phyloP scores from a whole-genome alignment of 2,888 invertebrate species.

The Cephus sareptanus region DNA sequence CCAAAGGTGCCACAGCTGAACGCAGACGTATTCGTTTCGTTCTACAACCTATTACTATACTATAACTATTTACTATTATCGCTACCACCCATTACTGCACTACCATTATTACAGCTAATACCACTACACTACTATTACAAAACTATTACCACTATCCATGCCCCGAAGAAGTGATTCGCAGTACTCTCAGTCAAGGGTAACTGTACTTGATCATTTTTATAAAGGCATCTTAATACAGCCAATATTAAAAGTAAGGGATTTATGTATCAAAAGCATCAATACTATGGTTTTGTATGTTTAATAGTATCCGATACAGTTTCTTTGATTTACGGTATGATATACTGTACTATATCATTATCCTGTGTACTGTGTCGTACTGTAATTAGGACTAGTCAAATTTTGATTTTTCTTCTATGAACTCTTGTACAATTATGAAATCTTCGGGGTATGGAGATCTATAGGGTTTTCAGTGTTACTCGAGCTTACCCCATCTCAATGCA shows the following conservation, averaged over 20 bases:
- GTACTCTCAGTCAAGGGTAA: neutral
- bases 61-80: neutral
- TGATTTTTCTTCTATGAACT: neutral
- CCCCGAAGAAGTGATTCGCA: neutral
- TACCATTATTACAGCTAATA: neutral
- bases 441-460: neutral
- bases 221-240: neutral
- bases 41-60: neutral
- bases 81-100: neutral
- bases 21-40: constrained; percentile 22
- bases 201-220: neutral
- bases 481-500: neutral
- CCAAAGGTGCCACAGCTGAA: constrained; percentile 37
- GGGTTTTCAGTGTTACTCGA: neutral
- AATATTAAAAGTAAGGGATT: neutral
- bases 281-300: neutral
- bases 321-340: neutral
- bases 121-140: neutral
- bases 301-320: neutral
- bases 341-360: neutral
- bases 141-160: neutral
- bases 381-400: neutral
- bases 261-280: neutral
- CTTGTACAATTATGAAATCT: neutral
- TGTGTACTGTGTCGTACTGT: neutral